Base-by-base conservation (phyloP, 1,140 invertebrate genomes). In the Globodera rostochiensis region DNA sequence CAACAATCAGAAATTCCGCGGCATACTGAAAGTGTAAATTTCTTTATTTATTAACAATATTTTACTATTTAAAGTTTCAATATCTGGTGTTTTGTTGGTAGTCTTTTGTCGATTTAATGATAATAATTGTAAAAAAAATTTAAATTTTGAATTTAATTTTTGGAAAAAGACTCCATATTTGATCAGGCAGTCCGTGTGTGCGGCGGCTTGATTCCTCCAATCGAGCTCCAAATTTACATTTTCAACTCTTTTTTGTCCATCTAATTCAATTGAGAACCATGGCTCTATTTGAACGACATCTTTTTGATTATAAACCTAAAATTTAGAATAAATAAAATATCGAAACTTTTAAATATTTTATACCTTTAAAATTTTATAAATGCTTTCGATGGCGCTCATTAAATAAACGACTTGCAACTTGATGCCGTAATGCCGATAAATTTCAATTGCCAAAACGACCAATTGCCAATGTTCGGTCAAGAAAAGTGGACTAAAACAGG, bases 381-480 rank as follows among this genome's bases (percentile, higher is more conserved):
- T 74, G 21, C 82, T 71, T n/a, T 25, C 25, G 11, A 87, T 45
- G 80, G 87, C 87, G n/a, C 86, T 87, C 71, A 86, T 80, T 64
- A 87, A 69, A 73, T 87, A 87, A 77, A 84, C 82, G 46, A 84
- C 75, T 77, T 87, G 86, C 46, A 88, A 19, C 47, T 78, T 74
- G 6, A 85, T 85, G 21, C 87, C 86, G 57, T 84, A 82, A 47
- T 87, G 86, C 1, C 74, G 74, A 46, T 75, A 47, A 11, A 75
- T 53, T 46, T 75, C 74, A 19, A 75, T 53, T 21, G 87, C 83
- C 50, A 77, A 57, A 7, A 87, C 70, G 13, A 87, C 45, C 19
- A 87, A 70, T 73, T 87, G 87, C 86, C 86, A 87, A 66, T 82
- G 75, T 81, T 87, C 86, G 77, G 84, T 87, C 25, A 85, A 84